Conservation (phyloP, 23 tunicate species). For the Phallusia fumigata region DNA sequence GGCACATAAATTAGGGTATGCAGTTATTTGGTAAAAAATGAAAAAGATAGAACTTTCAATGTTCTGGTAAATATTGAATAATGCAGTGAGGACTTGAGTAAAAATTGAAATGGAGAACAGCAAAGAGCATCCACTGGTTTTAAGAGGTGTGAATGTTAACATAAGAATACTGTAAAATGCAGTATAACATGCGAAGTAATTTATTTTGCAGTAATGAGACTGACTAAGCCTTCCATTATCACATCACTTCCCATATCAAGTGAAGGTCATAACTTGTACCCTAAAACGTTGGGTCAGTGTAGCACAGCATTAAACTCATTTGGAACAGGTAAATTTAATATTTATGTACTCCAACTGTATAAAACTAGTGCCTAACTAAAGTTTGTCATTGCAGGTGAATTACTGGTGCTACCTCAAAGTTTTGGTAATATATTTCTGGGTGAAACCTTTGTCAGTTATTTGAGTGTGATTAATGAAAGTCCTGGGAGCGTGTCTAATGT, state of each 20-base stretch:
- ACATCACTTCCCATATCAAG: constrained; percentile 27
- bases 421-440: constrained; percentile 94
- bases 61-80: too few species aligned
- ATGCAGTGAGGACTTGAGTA: too few species aligned
- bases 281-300: constrained; percentile 24
- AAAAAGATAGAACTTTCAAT: too few species aligned
- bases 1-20: too few species aligned
- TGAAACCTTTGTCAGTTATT: constrained; percentile 89
- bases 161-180: background rate
- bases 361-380: background rate
- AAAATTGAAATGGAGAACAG: background rate
- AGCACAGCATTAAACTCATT: constrained; percentile 5
- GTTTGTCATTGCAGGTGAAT: constrained; percentile 22
- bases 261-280: constrained; percentile 27
- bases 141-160: background rate
- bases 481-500: constrained; percentile 45
- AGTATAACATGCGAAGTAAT: background rate
- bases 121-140: constrained; percentile 22
- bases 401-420: constrained; percentile 76
- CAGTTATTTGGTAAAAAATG: too few species aligned
- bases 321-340: constrained; percentile 19
- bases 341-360: background rate
- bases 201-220: constrained; percentile 58
- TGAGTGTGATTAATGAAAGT: constrained; percentile 91
- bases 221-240: constrained; percentile 74